Conservation (phyloP, 2,797 vertebrate genomes). For the Ctenopoma multispine region DNA sequence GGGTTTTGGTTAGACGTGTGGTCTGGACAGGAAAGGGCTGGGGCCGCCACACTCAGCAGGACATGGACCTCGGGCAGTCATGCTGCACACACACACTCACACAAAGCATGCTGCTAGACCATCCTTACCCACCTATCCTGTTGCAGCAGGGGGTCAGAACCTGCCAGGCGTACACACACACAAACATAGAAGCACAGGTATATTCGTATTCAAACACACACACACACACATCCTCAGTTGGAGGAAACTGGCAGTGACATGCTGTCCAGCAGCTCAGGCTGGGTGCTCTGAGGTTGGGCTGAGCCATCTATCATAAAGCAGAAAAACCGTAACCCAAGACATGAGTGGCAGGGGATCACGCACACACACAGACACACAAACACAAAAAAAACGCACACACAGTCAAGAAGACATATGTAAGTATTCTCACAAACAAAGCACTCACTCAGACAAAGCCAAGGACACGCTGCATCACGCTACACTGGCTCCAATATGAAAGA, state of each 20-base stretch:
- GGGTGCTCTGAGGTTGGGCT: conserved; percentile 76
- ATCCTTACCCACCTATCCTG: conserved; percentile 75
- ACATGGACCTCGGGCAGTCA: conserved; percentile 62
- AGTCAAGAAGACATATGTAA: conserved; percentile 40
- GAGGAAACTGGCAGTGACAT: conserved; percentile 84
- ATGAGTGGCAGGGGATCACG: conserved; percentile 72
- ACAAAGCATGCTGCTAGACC: conserved; percentile 52
- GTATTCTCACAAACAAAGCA: conserved; percentile 47
- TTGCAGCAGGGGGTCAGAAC: conserved; percentile 72
- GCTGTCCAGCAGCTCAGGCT: conserved; percentile 67
- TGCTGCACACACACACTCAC: conserved; percentile 46
- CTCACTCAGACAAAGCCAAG: conserved; percentile 25
- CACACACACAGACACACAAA: conserved; percentile 46
- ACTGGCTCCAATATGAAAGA: conserved; percentile 20
- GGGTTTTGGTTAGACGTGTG: conserved; percentile 80
- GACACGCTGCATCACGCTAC: conserved; percentile 26
- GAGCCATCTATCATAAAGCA: conserved; percentile 86
- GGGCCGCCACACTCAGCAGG: conserved; percentile 78
- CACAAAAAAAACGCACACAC: conserved; percentile 39
- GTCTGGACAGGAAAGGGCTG: conserved; percentile 80
- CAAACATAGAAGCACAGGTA: conserved; percentile 36
- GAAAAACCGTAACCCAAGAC: conserved; percentile 84
- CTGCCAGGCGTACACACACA: conserved; percentile 37
- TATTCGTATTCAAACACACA: conserved; percentile 52
- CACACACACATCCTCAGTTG: conserved; percentile 47